Percentiles rank a stretch among this genome's conserved stretches.
phyloP scores from a whole-genome alignment of 2,888 invertebrate genomes.

The Blera fallax region DNA sequence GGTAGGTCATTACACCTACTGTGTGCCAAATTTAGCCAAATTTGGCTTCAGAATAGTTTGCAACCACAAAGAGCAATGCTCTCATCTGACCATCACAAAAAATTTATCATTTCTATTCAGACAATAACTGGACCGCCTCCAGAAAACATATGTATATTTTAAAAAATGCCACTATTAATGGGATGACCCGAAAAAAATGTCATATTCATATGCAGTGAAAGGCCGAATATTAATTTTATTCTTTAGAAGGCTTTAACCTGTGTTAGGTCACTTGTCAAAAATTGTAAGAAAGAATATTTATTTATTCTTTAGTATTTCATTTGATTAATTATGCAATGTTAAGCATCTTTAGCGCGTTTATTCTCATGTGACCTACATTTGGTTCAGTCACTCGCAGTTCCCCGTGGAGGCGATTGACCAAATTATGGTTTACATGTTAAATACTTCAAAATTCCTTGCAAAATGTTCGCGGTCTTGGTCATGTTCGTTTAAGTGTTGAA shows the following conservation, averaged over 20 bases:
- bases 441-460: not conserved
- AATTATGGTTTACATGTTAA: slow-evolving; percentile 1
- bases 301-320: not conserved
- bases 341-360: not conserved
- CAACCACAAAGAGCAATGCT: not conserved
- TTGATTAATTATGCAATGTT: slow-evolving; percentile 1
- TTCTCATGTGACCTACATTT: slow-evolving; percentile 1
- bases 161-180: not conserved
- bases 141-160: not conserved
- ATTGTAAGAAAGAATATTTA: not conserved
- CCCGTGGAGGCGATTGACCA: not conserved
- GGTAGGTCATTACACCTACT: too few species aligned
- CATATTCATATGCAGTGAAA: not conserved
- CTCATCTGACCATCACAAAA: not conserved
- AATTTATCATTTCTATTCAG: not conserved
- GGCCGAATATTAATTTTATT: not conserved
- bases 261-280: not conserved
- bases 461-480: not conserved
- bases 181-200: not conserved
- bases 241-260: not conserved
- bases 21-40: too few species aligned
- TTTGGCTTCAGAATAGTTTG: too few species aligned
- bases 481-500: not conserved
- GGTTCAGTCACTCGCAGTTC: slow-evolving; percentile 1
- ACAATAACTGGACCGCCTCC: not conserved